phyloP scores from a whole-genome alignment of 2,113 vertebrate species.

The Chrysemys picta region DNA sequence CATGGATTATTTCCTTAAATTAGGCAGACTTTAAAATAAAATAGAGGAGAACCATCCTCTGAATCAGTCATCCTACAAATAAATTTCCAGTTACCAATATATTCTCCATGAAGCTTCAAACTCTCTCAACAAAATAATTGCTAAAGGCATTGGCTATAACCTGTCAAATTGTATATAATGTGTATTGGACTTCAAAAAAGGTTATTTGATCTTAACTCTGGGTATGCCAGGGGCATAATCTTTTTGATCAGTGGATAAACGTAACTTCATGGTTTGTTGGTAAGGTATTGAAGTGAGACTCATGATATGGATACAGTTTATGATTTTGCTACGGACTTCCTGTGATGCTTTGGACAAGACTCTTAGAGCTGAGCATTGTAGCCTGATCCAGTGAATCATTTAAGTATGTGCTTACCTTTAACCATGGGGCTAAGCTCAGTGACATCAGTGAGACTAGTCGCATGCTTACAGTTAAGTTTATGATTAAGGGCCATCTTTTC shows the following conservation, averaged over 20 bases:
- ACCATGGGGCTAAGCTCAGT: accelerated
- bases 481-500: not conserved
- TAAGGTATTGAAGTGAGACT: not conserved
- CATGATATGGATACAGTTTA: not conserved
- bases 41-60: not conserved
- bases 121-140: not conserved
- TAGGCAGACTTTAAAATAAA: not conserved
- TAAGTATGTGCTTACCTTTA: too few species aligned
- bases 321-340: not conserved
- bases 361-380: not conserved
- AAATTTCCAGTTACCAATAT: not conserved
- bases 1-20: not conserved
- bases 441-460: not conserved
- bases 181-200: not conserved
- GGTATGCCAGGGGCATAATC: not conserved
- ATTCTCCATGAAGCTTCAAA: not conserved
- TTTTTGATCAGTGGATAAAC: not conserved
- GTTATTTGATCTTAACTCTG: not conserved
- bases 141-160: not conserved
- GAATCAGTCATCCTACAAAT: not conserved
- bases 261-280: not conserved
- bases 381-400: not conserved
- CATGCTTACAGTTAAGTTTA: too few species aligned
- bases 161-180: not conserved
- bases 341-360: not conserved